phyloP scores from a whole-genome alignment of 2,113 vertebrate genomes.

The Ariopsis seemanni region DNA sequence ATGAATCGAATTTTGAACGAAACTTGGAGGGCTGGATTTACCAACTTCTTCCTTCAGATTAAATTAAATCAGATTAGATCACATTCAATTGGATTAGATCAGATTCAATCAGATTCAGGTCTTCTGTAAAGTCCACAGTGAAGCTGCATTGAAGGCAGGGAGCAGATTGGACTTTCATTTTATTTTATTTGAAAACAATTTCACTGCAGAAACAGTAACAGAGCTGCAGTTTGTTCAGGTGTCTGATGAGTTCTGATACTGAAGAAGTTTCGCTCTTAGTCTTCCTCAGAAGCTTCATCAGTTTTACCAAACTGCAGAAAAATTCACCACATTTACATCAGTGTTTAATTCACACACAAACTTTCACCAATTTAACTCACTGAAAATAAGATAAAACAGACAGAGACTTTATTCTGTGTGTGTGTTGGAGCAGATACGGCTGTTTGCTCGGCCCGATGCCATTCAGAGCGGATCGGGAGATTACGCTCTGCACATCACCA shows the following conservation, averaged over 20 bases:
- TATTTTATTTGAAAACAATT: neutral
- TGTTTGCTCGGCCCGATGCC: slow-evolving; percentile 92
- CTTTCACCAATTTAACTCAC: neutral
- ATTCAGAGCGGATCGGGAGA: slow-evolving; percentile 91
- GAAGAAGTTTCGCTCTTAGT: neutral
- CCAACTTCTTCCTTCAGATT: no score
- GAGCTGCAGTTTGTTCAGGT: neutral
- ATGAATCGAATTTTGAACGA: no score
- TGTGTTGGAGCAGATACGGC: slow-evolving; percentile 77
- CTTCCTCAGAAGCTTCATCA: slow-evolving; percentile 6
- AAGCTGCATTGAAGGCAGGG: neutral
- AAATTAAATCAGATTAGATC: no score
- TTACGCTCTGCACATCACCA: slow-evolving; percentile 94
- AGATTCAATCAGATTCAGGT: neutral
- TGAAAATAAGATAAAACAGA: neutral
- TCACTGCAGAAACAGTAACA: neutral
- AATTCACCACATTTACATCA: neutral
- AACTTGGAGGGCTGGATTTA: no score
- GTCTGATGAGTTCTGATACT: neutral
- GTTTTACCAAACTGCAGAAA: neutral
- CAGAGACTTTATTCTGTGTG: neutral
- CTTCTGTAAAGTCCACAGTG: neutral
- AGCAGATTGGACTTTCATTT: neutral
- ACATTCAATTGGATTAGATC: no score
- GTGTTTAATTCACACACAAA: neutral